Evolutionary conservation across 2,888 invertebrate species (phyloP).

Genomic region (Apamea sordens): DNA sequence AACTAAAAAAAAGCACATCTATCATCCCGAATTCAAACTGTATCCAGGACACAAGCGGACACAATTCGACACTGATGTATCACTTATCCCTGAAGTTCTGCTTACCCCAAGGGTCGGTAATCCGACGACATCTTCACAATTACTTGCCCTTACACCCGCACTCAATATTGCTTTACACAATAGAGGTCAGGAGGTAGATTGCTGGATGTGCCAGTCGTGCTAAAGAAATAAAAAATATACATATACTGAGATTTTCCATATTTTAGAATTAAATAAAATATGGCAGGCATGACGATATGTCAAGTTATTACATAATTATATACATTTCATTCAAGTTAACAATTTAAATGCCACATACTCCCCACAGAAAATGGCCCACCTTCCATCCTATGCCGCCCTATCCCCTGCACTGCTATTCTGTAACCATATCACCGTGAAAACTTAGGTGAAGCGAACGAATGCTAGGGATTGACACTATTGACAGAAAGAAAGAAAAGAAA

Average conservation of each 20-base stretch:
- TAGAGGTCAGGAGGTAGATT: slow-evolving; percentile 57
- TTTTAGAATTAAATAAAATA: not conserved
- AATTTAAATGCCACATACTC: no score
- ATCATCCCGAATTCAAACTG: slow-evolving; percentile 60
- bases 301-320: no score
- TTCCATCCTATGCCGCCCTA: no score
- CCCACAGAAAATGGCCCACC: no score
- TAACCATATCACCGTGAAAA: no score
- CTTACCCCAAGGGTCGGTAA: slow-evolving; percentile 76
- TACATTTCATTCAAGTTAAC: no score
- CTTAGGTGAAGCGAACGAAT: no score
- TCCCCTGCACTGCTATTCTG: no score
- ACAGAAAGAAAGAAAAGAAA: no score
- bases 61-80: slow-evolving; percentile 85
- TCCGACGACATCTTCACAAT: slow-evolving; percentile 86
- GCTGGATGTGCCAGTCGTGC: slow-evolving; percentile 30
- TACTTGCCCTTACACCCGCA: slow-evolving; percentile 85
- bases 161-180: slow-evolving; percentile 85
- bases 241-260: not conserved
- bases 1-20: slow-evolving; percentile 49
- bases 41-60: slow-evolving; percentile 69
- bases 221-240: not conserved
- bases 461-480: no score
- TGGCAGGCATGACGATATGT: no score
- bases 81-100: slow-evolving; percentile 75